phyloP scores from a whole-genome alignment of 2,113 vertebrate species.

The Tapirus terrestris region DNA sequence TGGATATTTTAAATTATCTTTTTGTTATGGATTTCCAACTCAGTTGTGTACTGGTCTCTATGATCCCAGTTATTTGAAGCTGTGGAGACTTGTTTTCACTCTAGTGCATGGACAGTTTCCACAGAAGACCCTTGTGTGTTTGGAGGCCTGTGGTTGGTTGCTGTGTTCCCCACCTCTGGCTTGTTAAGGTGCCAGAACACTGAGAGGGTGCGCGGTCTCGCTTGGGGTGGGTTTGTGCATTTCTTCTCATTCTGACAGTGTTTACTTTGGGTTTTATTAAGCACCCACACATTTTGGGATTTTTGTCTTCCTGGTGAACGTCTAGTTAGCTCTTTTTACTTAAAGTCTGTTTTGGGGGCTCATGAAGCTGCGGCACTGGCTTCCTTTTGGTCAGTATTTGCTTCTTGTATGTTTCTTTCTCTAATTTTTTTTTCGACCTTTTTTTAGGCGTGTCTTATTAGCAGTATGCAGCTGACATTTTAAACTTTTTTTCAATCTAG shows the following conservation, averaged over 20 bases:
- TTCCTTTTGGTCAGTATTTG: fast-evolving
- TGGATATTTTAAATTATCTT: background rate
- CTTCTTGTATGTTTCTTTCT: fast-evolving
- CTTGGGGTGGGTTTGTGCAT: background rate
- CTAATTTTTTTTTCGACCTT: background rate
- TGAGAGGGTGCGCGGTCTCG: no score
- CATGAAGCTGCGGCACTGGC: fast-evolving
- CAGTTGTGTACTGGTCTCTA: background rate
- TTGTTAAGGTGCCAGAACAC: no score
- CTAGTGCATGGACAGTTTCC: background rate
- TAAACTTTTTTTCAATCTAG: fast-evolving
- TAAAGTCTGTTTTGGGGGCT: background rate
- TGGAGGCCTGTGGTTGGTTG: background rate
- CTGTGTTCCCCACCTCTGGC: fast-evolving
- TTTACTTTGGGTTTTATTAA: fast-evolving
- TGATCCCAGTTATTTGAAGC: no score
- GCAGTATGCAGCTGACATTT: background rate
- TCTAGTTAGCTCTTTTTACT: no score
- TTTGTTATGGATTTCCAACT: background rate
- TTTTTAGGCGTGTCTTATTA: background rate
- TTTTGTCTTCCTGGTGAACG: background rate
- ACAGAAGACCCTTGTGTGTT: fast-evolving
- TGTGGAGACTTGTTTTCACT: background rate
- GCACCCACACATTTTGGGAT: fast-evolving
- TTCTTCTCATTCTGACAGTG: no score